Evolutionary conservation across 2,888 invertebrate genomes (phyloP), one percentile per base, ranked within the genome.

Genomic region (Tanytarsus gracilentus): DNA sequence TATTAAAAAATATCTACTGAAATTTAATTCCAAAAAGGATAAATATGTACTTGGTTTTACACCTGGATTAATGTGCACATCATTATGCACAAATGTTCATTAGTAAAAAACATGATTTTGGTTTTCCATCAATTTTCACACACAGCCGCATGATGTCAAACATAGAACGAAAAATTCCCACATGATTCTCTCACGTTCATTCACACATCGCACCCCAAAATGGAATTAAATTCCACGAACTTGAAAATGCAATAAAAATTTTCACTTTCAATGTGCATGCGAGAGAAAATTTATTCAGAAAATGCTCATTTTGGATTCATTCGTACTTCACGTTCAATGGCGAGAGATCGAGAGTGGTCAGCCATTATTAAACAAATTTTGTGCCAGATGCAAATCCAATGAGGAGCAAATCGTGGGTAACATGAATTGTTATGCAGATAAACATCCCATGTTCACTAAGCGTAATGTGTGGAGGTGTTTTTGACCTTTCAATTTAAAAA

Each of bases 361-460:
- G 33, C 11, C 18, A 60, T 60, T 60, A 60, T 60, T 60, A 60
- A 25, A 39, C 60, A 60, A 60, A 60, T 60, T 50, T 48, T 36
- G 60, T 25, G 25, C 60, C 39, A 60, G 50, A 60, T 60, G 60
- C 50, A 60, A 60, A 60, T 58, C 21, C 44, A 21, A 44, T 44
- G 16, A 8, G 18, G 44, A 44, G 23, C 11, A 18, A 44, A 44
- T 44, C 11, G 44, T 44, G 18, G 23, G 11, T 11, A 44, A 5
- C 21, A 44, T 44, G 7, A 44, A 21, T 44, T 44, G 18, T 44
- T 44, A 44, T 44, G 44, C 21, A 44, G 44, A 44, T 21, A 21
- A 44, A 21, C n/a, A 14, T 36, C 16, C 44, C 44, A 44, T 21
- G 11, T 11, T 36, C 16, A n/a, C 5, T 36, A 6, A 14, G 16